These are phyloP conservation scores for Phallusia fumigata DNA, from an alignment of 23 tunicate genomes.

Conservation along the genomic window DNA sequence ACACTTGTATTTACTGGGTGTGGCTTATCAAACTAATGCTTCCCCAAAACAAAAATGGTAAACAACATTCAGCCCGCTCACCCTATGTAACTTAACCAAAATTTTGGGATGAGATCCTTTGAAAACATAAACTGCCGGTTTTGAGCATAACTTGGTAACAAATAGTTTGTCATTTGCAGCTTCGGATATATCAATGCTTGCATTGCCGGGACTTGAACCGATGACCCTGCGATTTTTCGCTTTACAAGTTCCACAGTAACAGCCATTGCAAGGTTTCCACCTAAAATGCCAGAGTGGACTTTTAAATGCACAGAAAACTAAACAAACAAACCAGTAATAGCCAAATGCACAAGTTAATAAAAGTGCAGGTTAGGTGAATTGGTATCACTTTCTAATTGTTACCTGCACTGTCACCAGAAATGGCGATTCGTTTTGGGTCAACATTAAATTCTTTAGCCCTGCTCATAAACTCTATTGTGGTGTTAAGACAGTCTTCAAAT, in stretches of 20 bases:
- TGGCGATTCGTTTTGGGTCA: slow-evolving; percentile 46
- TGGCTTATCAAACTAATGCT: too few species aligned
- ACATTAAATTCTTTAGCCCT: slow-evolving; percentile 49
- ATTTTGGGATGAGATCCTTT: slow-evolving; percentile 29
- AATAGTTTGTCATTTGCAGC: slow-evolving; percentile 61
- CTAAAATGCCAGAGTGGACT: slow-evolving; percentile 8
- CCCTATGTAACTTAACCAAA: slow-evolving; percentile 74
- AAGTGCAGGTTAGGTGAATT: too few species aligned
- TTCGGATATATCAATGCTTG: slow-evolving; percentile 70
- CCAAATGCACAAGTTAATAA: too few species aligned
- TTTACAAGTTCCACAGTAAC: slow-evolving; percentile 43
- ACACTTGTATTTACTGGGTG: too few species aligned
- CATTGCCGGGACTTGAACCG: slow-evolving; percentile 50
- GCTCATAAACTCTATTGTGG: slow-evolving; percentile 55
- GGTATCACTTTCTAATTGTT: too few species aligned
- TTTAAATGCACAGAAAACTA: too few species aligned
- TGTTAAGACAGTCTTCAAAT: slow-evolving; percentile 60
- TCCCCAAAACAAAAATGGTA: background rate
- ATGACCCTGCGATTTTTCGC: slow-evolving; percentile 19
- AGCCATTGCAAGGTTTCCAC: slow-evolving; percentile 86
- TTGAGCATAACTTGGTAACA: slow-evolving; percentile 63
- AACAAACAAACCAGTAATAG: too few species aligned
- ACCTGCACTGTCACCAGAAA: slow-evolving; percentile 87
- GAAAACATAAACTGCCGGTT: slow-evolving; percentile 39
- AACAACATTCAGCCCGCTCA: background rate